phyloP scores from a whole-genome alignment of 2,888 invertebrate species.

The Callinectes sapidus region DNA sequence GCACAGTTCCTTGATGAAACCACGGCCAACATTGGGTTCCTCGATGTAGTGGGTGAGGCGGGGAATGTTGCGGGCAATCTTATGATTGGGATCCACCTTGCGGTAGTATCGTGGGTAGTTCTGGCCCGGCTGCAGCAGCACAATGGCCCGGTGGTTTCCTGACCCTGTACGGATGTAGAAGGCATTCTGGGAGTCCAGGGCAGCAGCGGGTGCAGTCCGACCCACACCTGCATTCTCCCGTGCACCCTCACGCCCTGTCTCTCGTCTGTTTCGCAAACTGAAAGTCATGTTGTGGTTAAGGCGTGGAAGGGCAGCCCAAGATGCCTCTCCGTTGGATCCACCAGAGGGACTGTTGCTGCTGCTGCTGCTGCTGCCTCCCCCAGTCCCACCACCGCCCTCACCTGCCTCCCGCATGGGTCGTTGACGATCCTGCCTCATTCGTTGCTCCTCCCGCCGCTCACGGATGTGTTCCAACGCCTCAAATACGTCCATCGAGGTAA shows the following conservation, averaged over 20 bases:
- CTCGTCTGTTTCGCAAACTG: constrained; percentile 54
- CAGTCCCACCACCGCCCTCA: constrained; percentile 18
- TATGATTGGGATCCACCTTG: constrained; percentile 61
- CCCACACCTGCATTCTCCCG: constrained; percentile 53
- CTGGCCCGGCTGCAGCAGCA: constrained; percentile 65
- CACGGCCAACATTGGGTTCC: constrained; percentile 92
- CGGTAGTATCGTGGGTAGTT: constrained; percentile 76
- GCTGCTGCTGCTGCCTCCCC: not conserved
- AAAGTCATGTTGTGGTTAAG: constrained; percentile 55
- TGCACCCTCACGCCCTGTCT: constrained; percentile 47
- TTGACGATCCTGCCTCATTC: constrained; percentile 57
- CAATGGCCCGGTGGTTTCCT: constrained; percentile 59
- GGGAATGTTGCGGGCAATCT: constrained; percentile 83
- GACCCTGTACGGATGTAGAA: constrained; percentile 65
- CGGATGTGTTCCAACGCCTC: constrained; percentile 83
- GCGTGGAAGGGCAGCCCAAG: constrained; percentile 42
- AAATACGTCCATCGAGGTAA: constrained; percentile 81
- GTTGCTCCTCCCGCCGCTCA: constrained; percentile 75
- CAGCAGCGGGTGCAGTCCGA: constrained; percentile 51
- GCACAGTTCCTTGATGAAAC: constrained; percentile 94
- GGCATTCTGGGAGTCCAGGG: constrained; percentile 62
- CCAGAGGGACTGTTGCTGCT: constrained; percentile 17
- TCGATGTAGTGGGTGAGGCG: constrained; percentile 89
- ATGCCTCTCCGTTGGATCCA: constrained; percentile 17
- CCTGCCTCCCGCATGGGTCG: constrained; percentile 45